Base-by-base conservation (phyloP, 2,888 invertebrate genomes). In the Chorisops tibialis region DNA sequence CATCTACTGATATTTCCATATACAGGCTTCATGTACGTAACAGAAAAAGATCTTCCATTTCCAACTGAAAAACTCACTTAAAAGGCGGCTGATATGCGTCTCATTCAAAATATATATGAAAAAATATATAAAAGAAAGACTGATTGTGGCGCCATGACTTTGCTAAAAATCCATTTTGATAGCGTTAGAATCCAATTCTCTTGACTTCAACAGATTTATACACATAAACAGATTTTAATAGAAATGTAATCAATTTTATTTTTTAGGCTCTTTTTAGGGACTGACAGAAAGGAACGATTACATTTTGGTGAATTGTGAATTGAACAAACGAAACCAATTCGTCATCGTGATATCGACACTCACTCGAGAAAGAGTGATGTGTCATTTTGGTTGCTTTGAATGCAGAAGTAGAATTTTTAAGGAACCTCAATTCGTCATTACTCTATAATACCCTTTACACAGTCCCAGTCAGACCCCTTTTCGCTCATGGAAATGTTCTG, bases 181-280 rank as follows among this genome's bases (percentile, higher is more conserved):
- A 43, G 56, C 56, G 56, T 61, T 63, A 61, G 61, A 63, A 61
- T 61, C 58, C 61, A 61, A 63, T 61, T 63, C 61, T 45, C 48
- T 63, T 49, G 60, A 56, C 54, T 63, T 43, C 56, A 61, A 56
- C 56, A 43, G 56, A 56, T 56, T 56, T 56, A 56, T 43, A 56
- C 56, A 43, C 45, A 43, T 43, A 48, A 61, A 65, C 58, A 63
- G 65, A 65, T 65, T 65, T 63, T 65, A 65, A 65, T 65, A 65
- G 63, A 63, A 65, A 65, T 52, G 61, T 65, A 65, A 65, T 65
- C 65, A 65, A 65, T 65, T 65, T 65, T 65, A 61, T 64, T 65
- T 63, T 65, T 62, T 63, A 63, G 49, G 54, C 47, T 59, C 59
- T 49, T 47, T 59, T 56, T 47, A n/a, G 48, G 59, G 45, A 49